A percentile compares a stretch with the other conserved stretches of the same genome.
These are phyloP conservation scores for Eupsilia transversa DNA, from an alignment of 2,888 invertebrate species.

Conservation along the genomic window DNA sequence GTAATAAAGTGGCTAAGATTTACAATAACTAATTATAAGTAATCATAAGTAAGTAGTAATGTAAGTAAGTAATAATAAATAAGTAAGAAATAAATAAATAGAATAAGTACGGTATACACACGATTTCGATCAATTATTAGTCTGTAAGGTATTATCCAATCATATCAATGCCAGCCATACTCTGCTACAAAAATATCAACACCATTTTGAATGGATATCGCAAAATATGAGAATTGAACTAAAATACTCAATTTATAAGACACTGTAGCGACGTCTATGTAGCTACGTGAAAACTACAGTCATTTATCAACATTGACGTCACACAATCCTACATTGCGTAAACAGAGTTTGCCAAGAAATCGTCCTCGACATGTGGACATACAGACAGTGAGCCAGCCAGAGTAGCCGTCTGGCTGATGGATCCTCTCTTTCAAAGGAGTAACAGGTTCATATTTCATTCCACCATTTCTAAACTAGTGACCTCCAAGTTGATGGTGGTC, in stretches of 20 bases:
- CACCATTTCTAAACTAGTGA: background rate
- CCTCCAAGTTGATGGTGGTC: background rate
- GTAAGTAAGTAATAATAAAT: background rate
- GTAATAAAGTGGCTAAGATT: constrained; percentile 1
- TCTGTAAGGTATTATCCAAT: constrained; percentile 47
- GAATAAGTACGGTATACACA: background rate
- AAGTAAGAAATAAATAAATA: background rate
- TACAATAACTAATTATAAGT: constrained; percentile 1
- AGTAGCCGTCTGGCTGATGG: background rate
- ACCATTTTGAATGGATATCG: background rate
- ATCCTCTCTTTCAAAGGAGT: background rate
- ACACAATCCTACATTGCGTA: background rate
- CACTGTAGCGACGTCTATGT: background rate
- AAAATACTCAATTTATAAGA: too few species aligned
- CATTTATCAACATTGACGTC: background rate
- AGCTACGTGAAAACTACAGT: background rate
- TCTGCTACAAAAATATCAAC: constrained; percentile 33
- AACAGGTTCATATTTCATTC: background rate
- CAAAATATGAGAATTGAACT: background rate
- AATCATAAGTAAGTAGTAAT: background rate
- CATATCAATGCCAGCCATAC: constrained; percentile 35
- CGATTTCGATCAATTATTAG: constrained; percentile 27
- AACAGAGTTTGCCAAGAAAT: background rate
- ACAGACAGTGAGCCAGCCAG: background rate
- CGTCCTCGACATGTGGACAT: background rate